These are phyloP conservation scores for Falco concolor DNA, from an alignment of 2,797 vertebrate genomes.

Conservation along the genomic window DNA sequence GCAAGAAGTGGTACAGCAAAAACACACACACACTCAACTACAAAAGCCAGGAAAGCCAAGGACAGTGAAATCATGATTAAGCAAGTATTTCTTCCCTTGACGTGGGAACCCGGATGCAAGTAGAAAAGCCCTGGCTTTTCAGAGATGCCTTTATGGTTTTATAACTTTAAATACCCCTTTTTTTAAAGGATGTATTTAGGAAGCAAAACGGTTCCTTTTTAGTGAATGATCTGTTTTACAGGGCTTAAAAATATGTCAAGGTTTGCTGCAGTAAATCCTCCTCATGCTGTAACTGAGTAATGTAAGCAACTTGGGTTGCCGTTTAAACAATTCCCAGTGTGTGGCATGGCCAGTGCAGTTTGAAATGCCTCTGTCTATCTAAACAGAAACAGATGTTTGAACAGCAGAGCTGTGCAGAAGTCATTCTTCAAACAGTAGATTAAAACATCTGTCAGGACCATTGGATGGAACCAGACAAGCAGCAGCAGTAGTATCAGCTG, in stretches of 20 bases:
- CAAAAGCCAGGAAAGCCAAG: neutral
- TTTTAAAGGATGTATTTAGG: conserved; percentile 49
- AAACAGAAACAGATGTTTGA: conserved; percentile 80
- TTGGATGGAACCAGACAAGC: conserved; percentile 39
- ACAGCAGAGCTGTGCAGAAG: conserved; percentile 61
- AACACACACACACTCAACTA: neutral
- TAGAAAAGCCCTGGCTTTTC: neutral
- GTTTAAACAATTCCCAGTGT: conserved; percentile 73
- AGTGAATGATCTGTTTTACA: conserved; percentile 61
- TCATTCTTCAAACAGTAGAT: conserved; percentile 74
- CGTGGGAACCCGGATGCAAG: neutral
- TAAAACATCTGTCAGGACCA: conserved; percentile 76
- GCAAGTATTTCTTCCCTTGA: neutral
- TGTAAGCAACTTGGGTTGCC: conserved; percentile 66
- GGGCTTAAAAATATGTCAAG: conserved; percentile 61
- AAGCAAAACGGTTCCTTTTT: conserved; percentile 41
- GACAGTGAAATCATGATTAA: neutral
- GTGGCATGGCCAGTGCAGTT: conserved; percentile 64
- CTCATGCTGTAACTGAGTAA: conserved; percentile 63
- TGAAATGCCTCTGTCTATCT: conserved; percentile 69
- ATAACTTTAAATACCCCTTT: conserved; percentile 20
- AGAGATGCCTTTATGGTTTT: conserved; percentile 16
- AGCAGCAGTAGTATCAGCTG: conserved; percentile 65
- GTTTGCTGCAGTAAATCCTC: conserved; percentile 64
- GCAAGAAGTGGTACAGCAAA: conserved; percentile 32